A percentile compares a stretch with the other conserved stretches of the same genome.
These are phyloP conservation scores for Sialis lutaria DNA, from an alignment of 2,888 invertebrate genomes.

Conservation along the genomic window DNA sequence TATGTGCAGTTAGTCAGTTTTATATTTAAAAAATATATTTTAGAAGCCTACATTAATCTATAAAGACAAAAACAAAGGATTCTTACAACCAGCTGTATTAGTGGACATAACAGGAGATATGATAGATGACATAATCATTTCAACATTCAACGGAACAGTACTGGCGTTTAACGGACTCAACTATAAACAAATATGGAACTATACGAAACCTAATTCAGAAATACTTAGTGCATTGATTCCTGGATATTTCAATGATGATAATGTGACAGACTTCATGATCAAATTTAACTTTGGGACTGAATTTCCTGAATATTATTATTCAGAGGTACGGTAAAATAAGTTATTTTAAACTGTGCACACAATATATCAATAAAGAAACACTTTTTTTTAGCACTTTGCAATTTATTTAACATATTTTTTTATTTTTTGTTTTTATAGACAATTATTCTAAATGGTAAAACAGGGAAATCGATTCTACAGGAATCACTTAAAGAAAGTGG, in stretches of 20 bases:
- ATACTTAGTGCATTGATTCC: constrained; percentile 60
- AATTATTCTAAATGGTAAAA: constrained; percentile 40
- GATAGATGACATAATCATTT: constrained; percentile 51
- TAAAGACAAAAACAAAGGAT: constrained; percentile 41
- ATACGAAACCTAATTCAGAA: constrained; percentile 44
- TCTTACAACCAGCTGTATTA: constrained; percentile 46
- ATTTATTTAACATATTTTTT: constrained; percentile 19
- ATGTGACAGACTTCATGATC: constrained; percentile 60
- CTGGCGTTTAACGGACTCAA: constrained; percentile 53
- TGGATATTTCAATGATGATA: constrained; percentile 61
- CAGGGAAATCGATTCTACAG: constrained; percentile 37
- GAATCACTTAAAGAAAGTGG: constrained; percentile 39
- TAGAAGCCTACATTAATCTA: constrained; percentile 35
- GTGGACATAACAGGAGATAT: constrained; percentile 56
- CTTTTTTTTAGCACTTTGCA: not conserved
- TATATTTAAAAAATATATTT: constrained; percentile 8
- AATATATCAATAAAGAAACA: not conserved
- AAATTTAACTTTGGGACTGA: constrained; percentile 37
- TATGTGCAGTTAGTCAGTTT: not conserved
- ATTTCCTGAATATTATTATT: constrained; percentile 57
- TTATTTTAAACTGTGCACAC: constrained; percentile 10
- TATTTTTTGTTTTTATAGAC: too few relatives aligned
- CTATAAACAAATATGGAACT: constrained; percentile 54
- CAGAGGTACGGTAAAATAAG: constrained; percentile 30
- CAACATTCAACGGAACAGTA: constrained; percentile 53